A percentile compares a stretch with the other conserved stretches of the same genome.
phyloP scores from a whole-genome alignment of 2,888 invertebrate genomes.

The Agrochola lota region DNA sequence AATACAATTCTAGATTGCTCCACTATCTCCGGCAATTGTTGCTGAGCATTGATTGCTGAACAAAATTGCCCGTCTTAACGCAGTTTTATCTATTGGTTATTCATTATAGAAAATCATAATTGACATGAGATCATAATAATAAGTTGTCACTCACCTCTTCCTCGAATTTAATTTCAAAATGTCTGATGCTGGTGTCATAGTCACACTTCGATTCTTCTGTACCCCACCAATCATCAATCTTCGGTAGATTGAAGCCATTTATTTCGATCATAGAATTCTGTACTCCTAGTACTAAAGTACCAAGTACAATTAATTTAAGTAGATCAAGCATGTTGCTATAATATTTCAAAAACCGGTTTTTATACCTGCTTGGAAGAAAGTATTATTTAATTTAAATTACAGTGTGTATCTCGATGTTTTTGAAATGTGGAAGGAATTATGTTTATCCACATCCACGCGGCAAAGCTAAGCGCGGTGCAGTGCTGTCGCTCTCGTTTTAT shows the following conservation, averaged over 20 bases:
- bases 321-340: neutral
- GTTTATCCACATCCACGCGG: no score
- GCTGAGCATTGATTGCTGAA: no score
- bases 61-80: no score
- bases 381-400: neutral
- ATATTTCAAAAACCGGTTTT: neutral
- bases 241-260: slow-evolving; percentile 8
- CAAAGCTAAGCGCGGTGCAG: no score
- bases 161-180: neutral
- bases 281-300: slow-evolving; percentile 13
- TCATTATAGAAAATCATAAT: no score
- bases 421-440: no score
- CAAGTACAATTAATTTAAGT: neutral
- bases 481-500: no score
- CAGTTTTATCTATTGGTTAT: no score
- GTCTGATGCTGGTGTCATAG: slow-evolving; percentile 84
- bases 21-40: no score
- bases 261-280: slow-evolving; percentile 21
- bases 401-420: no score
- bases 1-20: no score
- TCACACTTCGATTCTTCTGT: slow-evolving; percentile 31
- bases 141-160: slow-evolving; percentile 15
- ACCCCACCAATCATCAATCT: slow-evolving; percentile 59
- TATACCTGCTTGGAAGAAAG: neutral
- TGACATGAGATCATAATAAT: no score